Evolutionary conservation across 2,113 vertebrate species (phyloP), one percentile per base, ranked within the genome.

Genomic region (Eonycteris spelaea): DNA sequence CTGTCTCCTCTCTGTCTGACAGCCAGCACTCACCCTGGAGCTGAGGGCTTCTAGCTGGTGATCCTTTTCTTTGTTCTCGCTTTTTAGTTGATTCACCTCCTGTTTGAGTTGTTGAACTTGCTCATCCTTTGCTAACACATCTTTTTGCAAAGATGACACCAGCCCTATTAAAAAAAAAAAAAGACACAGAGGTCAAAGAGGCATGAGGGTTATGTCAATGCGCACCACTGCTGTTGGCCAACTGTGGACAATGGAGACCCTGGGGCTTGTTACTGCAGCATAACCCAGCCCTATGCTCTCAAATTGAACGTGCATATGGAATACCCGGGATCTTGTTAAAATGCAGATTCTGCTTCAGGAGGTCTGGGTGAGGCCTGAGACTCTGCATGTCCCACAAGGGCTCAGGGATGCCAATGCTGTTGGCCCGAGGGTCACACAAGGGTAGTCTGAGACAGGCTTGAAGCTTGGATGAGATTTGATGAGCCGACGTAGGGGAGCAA

Each of bases 111-210:
- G 97, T 19, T 98, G 97, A 8, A 98, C 97, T 85, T 98, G 98
- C 94, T 98, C 98, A 24, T 98, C 98, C 93, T 96, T 98, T 7
- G 78, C 70, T 1, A 91, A 68, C n/a, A 99, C 3, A 6, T 99
- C 98, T 57, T 96, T 98, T 87, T 98, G 98, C 93, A 99, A 96
- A 94, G 97, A 98, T 65, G 94, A 97, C 97, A 98, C 96, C 80
- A 99, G 94, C 28, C 95, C 99, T 99, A 93, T 61, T 22, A 30
- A 86, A 38, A 53, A 22, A 61, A 53, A 35, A 22, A 11, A 55
- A 38, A 55, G 30, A 67, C 24, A 0, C 21, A 7, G 2, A 0
- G 6, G 40, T 93, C 65, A 95, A 51, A 59, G 38, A 15, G 48
- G 43, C 24, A 3, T 4, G 7, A 14, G 45, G 30, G 15, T 4